Evolutionary conservation across 2,797 vertebrate species (phyloP).

Genomic region (Tadarida brasiliensis): DNA sequence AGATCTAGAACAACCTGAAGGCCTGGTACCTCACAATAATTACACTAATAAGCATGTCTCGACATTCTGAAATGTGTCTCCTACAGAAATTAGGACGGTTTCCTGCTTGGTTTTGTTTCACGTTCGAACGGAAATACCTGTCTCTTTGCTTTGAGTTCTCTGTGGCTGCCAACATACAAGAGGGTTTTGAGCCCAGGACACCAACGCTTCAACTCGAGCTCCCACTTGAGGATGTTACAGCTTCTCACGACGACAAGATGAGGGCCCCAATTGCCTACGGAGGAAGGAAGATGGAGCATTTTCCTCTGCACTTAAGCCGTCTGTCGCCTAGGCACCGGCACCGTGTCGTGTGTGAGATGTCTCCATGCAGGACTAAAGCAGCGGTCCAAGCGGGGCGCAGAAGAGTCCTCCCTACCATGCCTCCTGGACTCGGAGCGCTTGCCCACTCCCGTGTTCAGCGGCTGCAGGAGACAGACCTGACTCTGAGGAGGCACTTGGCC

Average conservation of each 20-base stretch:
- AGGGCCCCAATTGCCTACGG: slow-evolving; percentile 97
- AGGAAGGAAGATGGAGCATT: not conserved
- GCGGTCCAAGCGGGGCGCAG: fast-evolving
- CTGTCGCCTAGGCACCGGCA: not conserved
- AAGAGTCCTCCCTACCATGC: fast-evolving
- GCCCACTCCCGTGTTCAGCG: fast-evolving
- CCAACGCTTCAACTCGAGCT: slow-evolving; percentile 98
- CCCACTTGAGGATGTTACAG: slow-evolving; percentile 96
- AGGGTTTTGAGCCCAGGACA: slow-evolving; percentile 97
- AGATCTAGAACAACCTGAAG: not conserved
- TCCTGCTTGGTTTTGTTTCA: not conserved
- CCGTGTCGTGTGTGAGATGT: fast-evolving
- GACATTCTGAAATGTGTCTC: not conserved
- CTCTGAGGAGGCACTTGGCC: not conserved
- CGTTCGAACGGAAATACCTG: slow-evolving; percentile 87
- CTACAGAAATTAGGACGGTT: not conserved
- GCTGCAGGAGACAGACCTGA: no score
- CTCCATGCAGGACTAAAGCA: fast-evolving
- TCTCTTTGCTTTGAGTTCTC: slow-evolving; percentile 94
- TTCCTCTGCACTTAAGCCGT: not conserved
- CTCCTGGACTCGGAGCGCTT: not conserved
- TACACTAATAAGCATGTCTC: not conserved
- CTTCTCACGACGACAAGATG: slow-evolving; percentile 97
- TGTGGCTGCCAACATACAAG: slow-evolving; percentile 94
- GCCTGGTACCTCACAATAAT: not conserved